These are phyloP conservation scores for Buceros bicornis DNA, from an alignment of 2,797 vertebrate species.

Conservation along the genomic window DNA sequence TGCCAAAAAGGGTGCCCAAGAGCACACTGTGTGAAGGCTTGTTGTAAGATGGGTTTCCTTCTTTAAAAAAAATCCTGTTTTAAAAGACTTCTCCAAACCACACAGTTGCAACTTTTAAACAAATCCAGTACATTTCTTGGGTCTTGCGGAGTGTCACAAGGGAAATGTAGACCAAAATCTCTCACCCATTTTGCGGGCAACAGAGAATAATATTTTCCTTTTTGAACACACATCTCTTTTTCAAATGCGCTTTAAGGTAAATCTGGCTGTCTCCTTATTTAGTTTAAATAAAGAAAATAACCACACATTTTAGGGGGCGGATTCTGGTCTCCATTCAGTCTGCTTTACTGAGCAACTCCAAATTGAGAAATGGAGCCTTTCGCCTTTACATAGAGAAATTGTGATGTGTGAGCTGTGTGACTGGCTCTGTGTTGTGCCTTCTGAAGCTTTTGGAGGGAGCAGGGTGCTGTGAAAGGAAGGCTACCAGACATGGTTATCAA, in stretches of 20 bases:
- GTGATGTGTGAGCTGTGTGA: background rate
- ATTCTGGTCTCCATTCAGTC: background rate
- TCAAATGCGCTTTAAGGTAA: background rate
- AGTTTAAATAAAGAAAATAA: background rate
- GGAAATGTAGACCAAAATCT: background rate
- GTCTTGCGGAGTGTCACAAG: background rate
- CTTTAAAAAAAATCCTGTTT: background rate
- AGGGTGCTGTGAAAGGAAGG: background rate
- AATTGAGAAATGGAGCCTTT: background rate
- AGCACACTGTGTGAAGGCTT: conserved; percentile 39
- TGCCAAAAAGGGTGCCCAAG: conserved; percentile 77
- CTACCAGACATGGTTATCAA: background rate
- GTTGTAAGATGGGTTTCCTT: conserved; percentile 30
- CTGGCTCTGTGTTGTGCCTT: background rate
- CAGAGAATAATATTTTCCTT: background rate
- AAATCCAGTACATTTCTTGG: background rate
- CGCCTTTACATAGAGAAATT: background rate
- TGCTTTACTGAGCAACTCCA: background rate
- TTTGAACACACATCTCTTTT: background rate
- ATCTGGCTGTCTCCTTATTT: background rate
- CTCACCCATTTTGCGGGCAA: background rate
- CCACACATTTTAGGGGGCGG: background rate
- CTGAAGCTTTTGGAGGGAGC: background rate
- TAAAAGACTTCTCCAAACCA: background rate
- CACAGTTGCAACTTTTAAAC: background rate